A percentile compares a stretch with the other conserved stretches of the same genome.
These are phyloP conservation scores for Tromatobia lineatoria DNA, from an alignment of 2,888 invertebrate genomes.

Conservation along the genomic window DNA sequence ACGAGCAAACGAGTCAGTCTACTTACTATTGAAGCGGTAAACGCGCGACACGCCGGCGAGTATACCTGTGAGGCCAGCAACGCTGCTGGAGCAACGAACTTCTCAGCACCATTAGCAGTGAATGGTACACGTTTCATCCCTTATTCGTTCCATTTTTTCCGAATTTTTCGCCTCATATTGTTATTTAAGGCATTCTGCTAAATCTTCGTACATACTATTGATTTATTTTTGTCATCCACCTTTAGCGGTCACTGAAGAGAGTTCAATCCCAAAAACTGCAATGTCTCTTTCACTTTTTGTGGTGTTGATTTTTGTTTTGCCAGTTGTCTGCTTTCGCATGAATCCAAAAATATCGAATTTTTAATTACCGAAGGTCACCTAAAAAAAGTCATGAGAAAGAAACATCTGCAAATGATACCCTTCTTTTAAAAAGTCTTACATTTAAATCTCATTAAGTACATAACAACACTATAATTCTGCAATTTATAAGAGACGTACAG, in stretches of 20 bases:
- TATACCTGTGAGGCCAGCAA: constrained; percentile 88
- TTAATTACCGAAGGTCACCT: too few relatives aligned
- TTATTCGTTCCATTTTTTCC: constrained; percentile 75
- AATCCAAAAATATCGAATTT: too few relatives aligned
- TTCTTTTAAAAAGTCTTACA: too few relatives aligned
- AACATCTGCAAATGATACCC: too few relatives aligned
- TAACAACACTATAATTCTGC: too few relatives aligned
- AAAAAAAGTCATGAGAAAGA: too few relatives aligned
- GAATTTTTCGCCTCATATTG: neutral
- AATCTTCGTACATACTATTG: neutral
- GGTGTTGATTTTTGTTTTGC: too few relatives aligned
- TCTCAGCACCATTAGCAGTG: constrained; percentile 86
- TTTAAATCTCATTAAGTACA: too few relatives aligned
- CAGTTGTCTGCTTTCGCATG: too few relatives aligned
- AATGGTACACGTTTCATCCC: constrained; percentile 86
- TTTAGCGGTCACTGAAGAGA: neutral
- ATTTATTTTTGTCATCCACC: neutral
- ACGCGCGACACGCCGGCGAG: constrained; percentile 90
- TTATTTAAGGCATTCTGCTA: neutral
- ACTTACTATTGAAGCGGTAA: constrained; percentile 89
- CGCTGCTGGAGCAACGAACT: constrained; percentile 85
- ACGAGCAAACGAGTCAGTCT: constrained; percentile 85
- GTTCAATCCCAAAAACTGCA: neutral
- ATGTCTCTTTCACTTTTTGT: too few relatives aligned
- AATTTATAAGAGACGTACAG: too few relatives aligned